These are phyloP conservation scores for Dipodomys merriami DNA, from an alignment of 2,113 vertebrate species.

Conservation along the genomic window DNA sequence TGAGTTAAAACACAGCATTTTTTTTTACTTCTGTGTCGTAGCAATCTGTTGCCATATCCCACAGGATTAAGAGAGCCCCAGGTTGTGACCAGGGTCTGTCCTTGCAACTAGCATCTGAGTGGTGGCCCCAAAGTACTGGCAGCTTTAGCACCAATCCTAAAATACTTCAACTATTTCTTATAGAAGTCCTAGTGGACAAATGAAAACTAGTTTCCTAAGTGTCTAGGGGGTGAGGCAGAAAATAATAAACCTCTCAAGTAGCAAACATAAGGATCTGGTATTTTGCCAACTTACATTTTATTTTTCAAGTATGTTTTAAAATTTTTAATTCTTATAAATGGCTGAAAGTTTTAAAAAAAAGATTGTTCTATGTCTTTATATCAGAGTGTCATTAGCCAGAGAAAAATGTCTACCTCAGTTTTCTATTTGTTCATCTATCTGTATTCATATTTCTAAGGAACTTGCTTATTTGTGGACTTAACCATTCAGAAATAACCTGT, in stretches of 20 bases:
- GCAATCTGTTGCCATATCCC: too few relatives aligned
- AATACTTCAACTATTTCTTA: constrained; percentile 31
- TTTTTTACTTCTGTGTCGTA: background rate
- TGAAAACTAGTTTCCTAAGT: background rate
- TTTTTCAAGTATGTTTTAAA: background rate
- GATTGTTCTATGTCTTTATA: background rate
- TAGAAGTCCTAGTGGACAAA: background rate
- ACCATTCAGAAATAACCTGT: background rate
- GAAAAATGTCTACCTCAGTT: background rate
- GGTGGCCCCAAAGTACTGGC: background rate
- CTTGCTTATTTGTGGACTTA: background rate
- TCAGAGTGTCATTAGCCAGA: background rate
- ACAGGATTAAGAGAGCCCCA: background rate
- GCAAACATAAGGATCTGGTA: background rate
- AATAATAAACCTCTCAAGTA: background rate
- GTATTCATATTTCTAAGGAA: background rate
- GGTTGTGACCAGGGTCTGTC: background rate
- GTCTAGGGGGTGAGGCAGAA: too few relatives aligned
- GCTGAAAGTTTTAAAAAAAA: background rate
- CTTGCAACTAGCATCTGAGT: background rate
- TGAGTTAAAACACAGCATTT: background rate
- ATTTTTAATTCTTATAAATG: constrained; percentile 13
- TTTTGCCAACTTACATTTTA: background rate
- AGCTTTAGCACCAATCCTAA: background rate
- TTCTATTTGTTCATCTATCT: background rate